A percentile compares a stretch with the other conserved stretches of the same genome.
These are phyloP conservation scores for Cephalotes varians DNA, from an alignment of 2,888 invertebrate genomes.

Conservation along the genomic window DNA sequence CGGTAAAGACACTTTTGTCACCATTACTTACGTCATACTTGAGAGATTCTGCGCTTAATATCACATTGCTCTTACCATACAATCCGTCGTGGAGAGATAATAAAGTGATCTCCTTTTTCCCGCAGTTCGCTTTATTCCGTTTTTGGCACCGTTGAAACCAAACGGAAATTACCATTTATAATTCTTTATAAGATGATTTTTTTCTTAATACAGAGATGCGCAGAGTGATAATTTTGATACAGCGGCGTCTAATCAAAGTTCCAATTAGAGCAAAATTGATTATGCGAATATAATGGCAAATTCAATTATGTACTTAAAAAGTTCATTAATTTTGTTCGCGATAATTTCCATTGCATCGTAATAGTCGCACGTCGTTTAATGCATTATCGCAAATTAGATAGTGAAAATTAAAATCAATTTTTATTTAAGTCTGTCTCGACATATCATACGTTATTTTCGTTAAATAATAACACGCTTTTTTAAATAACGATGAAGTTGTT, in stretches of 20 bases:
- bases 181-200: constrained; percentile 39
- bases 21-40: constrained; percentile 56
- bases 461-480: constrained; percentile 2
- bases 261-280: not conserved
- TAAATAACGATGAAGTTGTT: not conserved
- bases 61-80: constrained; percentile 67
- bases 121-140: constrained; percentile 36
- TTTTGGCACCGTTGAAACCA: constrained; percentile 56
- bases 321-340: not conserved
- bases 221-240: not conserved
- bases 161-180: constrained; percentile 50
- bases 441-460: not conserved
- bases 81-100: constrained; percentile 60
- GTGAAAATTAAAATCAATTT: constrained; percentile 25
- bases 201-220: not conserved
- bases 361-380: not conserved
- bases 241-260: not conserved
- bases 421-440: constrained; percentile 7
- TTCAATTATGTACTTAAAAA: not conserved
- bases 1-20: constrained; percentile 48
- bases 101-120: constrained; percentile 64
- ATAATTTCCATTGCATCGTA: not conserved
- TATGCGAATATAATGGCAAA: not conserved
- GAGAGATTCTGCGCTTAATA: constrained; percentile 63
- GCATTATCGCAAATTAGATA: not conserved